phyloP scores from a whole-genome alignment of 1,140 invertebrate genomes.

The Cylas formicarius region DNA sequence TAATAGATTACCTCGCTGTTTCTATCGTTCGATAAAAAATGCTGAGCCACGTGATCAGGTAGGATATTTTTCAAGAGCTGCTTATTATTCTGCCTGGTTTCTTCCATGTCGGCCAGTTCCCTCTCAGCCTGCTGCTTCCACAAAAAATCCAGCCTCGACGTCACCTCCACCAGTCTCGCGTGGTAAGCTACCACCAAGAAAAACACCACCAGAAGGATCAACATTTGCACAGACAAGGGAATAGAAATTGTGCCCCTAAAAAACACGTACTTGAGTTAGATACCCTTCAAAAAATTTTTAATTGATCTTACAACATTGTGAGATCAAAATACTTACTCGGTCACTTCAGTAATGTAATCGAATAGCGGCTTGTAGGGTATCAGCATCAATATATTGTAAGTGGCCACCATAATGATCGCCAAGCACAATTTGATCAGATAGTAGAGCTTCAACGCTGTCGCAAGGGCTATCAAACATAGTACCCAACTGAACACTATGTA shows the following conservation, averaged over 20 bases:
- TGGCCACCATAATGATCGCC: slow-evolving; percentile 64
- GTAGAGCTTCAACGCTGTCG: slow-evolving; percentile 87
- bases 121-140: slow-evolving; percentile 91
- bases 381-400: slow-evolving; percentile 64
- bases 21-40: slow-evolving; percentile 77
- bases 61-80: slow-evolving; percentile 88
- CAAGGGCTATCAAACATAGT: slow-evolving; percentile 80
- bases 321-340: slow-evolving; percentile 9
- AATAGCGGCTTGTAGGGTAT: slow-evolving; percentile 38
- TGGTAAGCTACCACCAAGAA: slow-evolving; percentile 84
- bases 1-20: slow-evolving; percentile 55
- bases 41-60: slow-evolving; percentile 90
- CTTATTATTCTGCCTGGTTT: slow-evolving; percentile 76
- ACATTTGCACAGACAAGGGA: slow-evolving; percentile 66
- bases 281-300: too few relatives aligned
- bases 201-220: slow-evolving; percentile 73
- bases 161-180: slow-evolving; percentile 82
- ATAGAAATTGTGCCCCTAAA: slow-evolving; percentile 39
- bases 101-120: slow-evolving; percentile 86
- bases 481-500: slow-evolving; percentile 92
- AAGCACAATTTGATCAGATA: slow-evolving; percentile 83
- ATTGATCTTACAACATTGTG: too few relatives aligned
- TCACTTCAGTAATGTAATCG: slow-evolving; percentile 12
- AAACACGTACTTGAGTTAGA: too few relatives aligned
- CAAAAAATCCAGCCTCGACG: slow-evolving; percentile 84